Base-by-base conservation (phyloP, 2,797 vertebrate genomes). In the Rhinogobio ventralis region DNA sequence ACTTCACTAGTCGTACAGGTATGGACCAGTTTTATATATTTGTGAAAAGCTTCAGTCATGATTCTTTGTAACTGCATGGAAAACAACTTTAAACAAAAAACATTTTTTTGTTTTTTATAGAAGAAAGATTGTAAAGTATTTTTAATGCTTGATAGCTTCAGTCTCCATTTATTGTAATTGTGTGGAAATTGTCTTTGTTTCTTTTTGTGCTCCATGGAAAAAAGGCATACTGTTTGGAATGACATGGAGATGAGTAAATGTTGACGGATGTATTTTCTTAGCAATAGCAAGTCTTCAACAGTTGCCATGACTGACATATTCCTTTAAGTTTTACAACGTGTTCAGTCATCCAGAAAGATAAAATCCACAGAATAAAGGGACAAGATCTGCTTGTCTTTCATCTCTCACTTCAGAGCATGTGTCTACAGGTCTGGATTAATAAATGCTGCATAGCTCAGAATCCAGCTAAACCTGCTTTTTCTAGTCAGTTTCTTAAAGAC, bases 401-500 rank as follows among this genome's bases (percentile, higher is more conserved):
- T 76, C 75, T 60, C 75, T 25, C n/a, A 28, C 36, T 77, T 15
- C 69, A 64, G 39, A 73, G n/a, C 69, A 36, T 30, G 55, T 74
- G 42, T 51, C 69, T 64, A 36, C 69, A 82, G 33, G 55, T 74
- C 57, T 82, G 28, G 9, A 64, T 51, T 20, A 55, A 33, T 73
- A 33, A 62, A 60, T n/a, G 42, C 51, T 33, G 25, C 17, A 45
- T 20, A 17, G 23, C 49, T 42, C 33, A 81, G 30, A 69, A 15
- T 55, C 36, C 14, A 39, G 49, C 15, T 7, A 57, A 71, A 60
- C 79, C 14, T 71, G 36, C 69, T 39, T 71, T 39, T 60, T 19
- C 25, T 33, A 9, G 53, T 72, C 53, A 36, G 55, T 82, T 74
- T 74, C 23, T 64, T 13, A 11, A 11, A 51, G 57, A 82, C 46